A percentile compares a stretch with the other conserved stretches of the same genome.
phyloP scores from a whole-genome alignment of 2,113 vertebrate genomes.

The Oryzias javanicus region DNA sequence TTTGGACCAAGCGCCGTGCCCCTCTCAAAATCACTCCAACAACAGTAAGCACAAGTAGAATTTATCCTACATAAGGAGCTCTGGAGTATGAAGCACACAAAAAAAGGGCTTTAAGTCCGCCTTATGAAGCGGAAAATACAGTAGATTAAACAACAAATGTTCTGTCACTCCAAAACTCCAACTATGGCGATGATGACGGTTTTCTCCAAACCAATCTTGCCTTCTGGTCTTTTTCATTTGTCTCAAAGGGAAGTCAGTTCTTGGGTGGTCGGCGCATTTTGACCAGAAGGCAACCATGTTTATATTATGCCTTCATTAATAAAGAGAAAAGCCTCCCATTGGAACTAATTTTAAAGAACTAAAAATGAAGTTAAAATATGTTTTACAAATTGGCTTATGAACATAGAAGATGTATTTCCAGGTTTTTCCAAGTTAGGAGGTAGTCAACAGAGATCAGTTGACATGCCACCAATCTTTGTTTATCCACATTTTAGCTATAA shows the following conservation, averaged over 20 bases:
- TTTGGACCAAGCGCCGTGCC: no score
- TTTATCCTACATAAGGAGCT: no score
- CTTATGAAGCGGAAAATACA: conserved; percentile 5
- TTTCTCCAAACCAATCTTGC: conserved; percentile 4
- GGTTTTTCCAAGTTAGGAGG: background rate
- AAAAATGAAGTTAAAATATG: no score
- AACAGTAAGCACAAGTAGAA: no score
- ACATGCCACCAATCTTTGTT: background rate
- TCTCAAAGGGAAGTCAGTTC: background rate
- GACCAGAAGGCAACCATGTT: background rate
- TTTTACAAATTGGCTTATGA: no score
- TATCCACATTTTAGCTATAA: conserved; percentile 26
- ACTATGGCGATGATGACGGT: conserved; percentile 22
- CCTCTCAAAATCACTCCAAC: no score
- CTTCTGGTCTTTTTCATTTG: background rate
- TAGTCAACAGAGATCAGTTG: background rate
- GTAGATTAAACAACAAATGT: conserved; percentile 15
- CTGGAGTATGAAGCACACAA: no score
- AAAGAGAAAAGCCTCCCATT: background rate
- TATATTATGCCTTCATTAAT: conserved; percentile 25
- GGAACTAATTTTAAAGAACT: no score
- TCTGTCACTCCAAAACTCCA: conserved; percentile 36
- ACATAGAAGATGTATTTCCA: no score
- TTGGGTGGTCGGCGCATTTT: background rate
- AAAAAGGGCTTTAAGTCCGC: no score